These are phyloP conservation scores for Furcula furcula DNA, from an alignment of 2,888 invertebrate genomes.

Conservation along the genomic window DNA sequence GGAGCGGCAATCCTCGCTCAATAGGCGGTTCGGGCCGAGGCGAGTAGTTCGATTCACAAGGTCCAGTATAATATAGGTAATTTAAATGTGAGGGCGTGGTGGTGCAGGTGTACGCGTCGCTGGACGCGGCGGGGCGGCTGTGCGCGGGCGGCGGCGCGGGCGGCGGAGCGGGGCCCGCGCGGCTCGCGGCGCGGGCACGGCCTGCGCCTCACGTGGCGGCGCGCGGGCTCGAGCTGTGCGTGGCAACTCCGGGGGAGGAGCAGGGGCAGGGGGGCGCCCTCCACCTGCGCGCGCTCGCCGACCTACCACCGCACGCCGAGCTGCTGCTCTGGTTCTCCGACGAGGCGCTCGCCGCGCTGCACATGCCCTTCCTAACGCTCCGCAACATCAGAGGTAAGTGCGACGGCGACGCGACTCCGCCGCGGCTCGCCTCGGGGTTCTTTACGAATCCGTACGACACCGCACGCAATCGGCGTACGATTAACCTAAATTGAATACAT, in stretches of 20 bases:
- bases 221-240: conserved; percentile 33
- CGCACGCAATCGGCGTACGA: too few relatives aligned
- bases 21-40: too few relatives aligned
- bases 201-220: conserved; percentile 15
- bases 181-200: conserved; percentile 27
- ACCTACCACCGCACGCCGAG: conserved; percentile 83
- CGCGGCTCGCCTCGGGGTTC: not conserved
- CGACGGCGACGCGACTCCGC: not conserved
- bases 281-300: conserved; percentile 56
- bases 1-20: too few relatives aligned
- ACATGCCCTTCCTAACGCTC: conserved; percentile 87
- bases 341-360: conserved; percentile 85
- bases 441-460: too few relatives aligned
- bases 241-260: conserved; percentile 20
- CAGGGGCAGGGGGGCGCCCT: conserved; percentile 27
- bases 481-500: too few relatives aligned
- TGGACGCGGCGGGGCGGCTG: conserved; percentile 38
- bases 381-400: conserved; percentile 89
- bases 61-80: not conserved
- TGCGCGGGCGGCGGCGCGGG: conserved; percentile 20
- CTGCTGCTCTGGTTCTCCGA: conserved; percentile 92
- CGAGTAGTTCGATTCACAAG: not conserved
- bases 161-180: conserved; percentile 28
- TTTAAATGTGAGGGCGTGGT: conserved; percentile 11
- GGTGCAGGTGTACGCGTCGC: conserved; percentile 46